Base-by-base conservation (phyloP, 2,113 vertebrate genomes). In the Calonectris borealis region DNA sequence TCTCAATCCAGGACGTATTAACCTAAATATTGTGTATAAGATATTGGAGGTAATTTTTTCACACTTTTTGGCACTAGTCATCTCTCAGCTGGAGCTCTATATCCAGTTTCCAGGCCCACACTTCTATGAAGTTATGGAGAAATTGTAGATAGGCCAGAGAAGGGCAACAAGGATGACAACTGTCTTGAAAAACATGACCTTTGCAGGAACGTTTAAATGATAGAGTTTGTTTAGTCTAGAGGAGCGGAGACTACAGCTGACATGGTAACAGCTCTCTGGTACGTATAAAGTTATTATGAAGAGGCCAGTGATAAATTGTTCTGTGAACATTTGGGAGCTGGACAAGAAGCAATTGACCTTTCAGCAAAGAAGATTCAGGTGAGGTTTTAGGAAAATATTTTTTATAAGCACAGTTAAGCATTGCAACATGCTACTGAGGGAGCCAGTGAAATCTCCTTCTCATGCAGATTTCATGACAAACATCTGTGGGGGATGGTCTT, bases 221-320 rank as follows among this genome's bases (percentile, higher is more conserved):
- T 24, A 42, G 29, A 70, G 44, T 77, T 93, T 94, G 82, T 96
- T 97, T 92, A 95, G 96, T 94, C 92, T 93, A 51, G 46, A 90
- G n/a, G 14, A 90, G 16, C 7, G 36, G 82, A 86, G 36, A 24
- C 75, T 83, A 58, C 51, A 55, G 48, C 51, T 84, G 55, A 58
- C 73, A 38, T 36, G 81, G 68, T 84, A 89, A 91, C 9, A 42
- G 6, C 42, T 61, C 55, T 90, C 68, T 87, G 60, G 76, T 83
- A 49, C 24, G 16, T 83, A 72, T 54, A 64, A 76, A 61, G 19
- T 36, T 76, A 34, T 71, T 85, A 79, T 6, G 40, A 94, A 69
- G 15, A 72, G 11, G 24, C 15, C 20, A 48, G 20, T 44, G 16
- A 36, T 64, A 80, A 85, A 85, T 57, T 65, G 25, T 75, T 61